Evolutionary conservation across 1,140 invertebrate species (phyloP).

Genomic region (Polypedilum vanderplanki): DNA sequence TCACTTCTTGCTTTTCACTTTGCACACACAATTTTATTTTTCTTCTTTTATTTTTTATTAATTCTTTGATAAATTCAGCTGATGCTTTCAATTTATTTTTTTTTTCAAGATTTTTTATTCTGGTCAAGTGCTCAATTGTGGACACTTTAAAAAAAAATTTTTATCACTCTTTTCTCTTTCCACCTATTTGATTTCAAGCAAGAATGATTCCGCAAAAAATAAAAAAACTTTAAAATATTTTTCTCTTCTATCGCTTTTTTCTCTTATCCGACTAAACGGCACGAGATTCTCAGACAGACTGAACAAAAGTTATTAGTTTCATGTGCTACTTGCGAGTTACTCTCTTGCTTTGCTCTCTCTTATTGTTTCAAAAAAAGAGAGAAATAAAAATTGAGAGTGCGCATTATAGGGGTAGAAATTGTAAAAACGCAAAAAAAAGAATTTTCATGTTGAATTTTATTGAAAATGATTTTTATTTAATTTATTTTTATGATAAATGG

Average conservation of each 20-base stretch:
- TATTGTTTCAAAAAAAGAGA: neutral
- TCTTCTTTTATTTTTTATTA: neutral
- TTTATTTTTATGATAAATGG: too few species aligned
- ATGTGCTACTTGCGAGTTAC: neutral
- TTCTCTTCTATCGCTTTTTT: neutral
- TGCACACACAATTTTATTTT: neutral
- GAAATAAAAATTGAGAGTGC: neutral
- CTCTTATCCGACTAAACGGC: neutral
- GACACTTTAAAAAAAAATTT: neutral
- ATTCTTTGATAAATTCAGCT: neutral
- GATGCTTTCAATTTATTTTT: neutral
- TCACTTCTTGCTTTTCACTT: neutral
- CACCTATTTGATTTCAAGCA: neutral
- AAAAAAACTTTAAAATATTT: too few species aligned
- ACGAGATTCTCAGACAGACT: neutral
- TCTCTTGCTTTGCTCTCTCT: neutral
- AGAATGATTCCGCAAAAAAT: neutral
- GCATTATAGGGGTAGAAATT: too few species aligned
- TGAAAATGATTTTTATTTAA: too few species aligned
- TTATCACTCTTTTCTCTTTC: neutral
- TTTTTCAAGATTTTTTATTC: neutral
- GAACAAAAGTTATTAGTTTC: neutral
- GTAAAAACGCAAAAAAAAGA: too few species aligned
- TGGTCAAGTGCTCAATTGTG: neutral
- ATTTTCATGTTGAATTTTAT: too few species aligned